Percentiles rank a stretch among this genome's conserved stretches.
These are phyloP conservation scores for Drosophila jambulina DNA, from an alignment of 1,140 invertebrate species.

Conservation along the genomic window DNA sequence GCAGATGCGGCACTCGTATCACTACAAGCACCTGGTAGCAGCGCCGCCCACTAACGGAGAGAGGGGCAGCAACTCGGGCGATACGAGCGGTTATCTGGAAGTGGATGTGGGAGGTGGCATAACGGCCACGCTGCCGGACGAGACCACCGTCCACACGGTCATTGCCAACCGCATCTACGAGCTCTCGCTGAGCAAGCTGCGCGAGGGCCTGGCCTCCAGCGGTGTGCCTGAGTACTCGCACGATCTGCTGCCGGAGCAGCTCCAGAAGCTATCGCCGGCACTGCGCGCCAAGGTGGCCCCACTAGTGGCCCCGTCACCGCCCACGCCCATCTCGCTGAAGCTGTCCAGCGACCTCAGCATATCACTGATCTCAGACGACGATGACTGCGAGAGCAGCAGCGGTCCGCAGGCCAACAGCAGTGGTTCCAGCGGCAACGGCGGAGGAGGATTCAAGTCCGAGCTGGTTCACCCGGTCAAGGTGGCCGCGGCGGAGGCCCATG, in stretches of 20 bases:
- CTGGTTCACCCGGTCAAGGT: conserved; percentile 50
- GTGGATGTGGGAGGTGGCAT: conserved; percentile 59
- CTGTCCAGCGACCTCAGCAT: conserved; percentile 82
- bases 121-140: conserved; percentile 68
- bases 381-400: conserved; percentile 67
- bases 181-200: conserved; percentile 74
- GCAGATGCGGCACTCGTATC: conserved; percentile 15
- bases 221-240: conserved; percentile 73
- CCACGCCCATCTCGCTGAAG: conserved; percentile 75
- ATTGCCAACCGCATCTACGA: conserved; percentile 83
- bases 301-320: conserved; percentile 55
- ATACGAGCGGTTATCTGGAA: conserved; percentile 35
- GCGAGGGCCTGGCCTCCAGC: conserved; percentile 78
- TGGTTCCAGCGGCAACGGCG: conserved; percentile 5
- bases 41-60: conserved; percentile 5
- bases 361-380: conserved; percentile 84
- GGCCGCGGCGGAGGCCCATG: conserved; percentile 62
- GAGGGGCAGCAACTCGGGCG: conserved; percentile 9
- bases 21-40: conserved; percentile 5
- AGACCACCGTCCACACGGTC: conserved; percentile 82
- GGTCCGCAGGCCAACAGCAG: conserved; percentile 6
- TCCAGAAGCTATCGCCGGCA: conserved; percentile 70
- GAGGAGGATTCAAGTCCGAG: conserved; percentile 17
- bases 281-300: conserved; percentile 71
- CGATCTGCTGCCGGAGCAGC: conserved; percentile 61